Percentiles rank a stretch among this genome's conserved stretches.
Evolutionary conservation across 2,113 vertebrate species (phyloP).

Genomic region (Ranitomeya imitator): DNA sequence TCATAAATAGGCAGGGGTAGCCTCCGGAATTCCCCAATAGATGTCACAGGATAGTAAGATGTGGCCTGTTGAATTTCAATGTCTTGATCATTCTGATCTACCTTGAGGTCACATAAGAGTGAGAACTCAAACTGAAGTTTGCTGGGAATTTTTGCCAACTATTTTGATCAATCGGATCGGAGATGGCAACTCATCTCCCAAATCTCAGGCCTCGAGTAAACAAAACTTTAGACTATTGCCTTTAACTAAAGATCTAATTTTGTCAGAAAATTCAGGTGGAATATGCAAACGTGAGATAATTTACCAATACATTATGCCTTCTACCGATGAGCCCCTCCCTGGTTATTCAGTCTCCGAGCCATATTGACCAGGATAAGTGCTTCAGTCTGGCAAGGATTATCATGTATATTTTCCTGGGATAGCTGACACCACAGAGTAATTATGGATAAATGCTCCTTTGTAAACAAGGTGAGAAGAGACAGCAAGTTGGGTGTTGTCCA

Average conservation of each 20-base stretch:
- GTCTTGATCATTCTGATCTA: too few relatives aligned
- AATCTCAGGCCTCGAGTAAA: not conserved
- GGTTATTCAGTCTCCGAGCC: not conserved
- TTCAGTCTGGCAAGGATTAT: slow-evolving; percentile 18
- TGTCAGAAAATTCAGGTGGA: not conserved
- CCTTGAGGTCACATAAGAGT: too few relatives aligned
- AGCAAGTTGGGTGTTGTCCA: not conserved
- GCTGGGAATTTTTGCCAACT: too few relatives aligned
- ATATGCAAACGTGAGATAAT: too few relatives aligned
- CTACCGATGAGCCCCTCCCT: not conserved
- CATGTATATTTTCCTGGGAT: slow-evolving; percentile 19
- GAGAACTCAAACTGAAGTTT: too few relatives aligned
- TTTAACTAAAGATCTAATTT: not conserved
- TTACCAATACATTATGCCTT: not conserved
- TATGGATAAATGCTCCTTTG: slow-evolving; percentile 25
- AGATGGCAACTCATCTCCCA: not conserved
- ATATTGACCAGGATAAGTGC: not conserved
- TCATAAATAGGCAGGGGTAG: too few relatives aligned
- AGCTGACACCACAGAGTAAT: slow-evolving; percentile 25
- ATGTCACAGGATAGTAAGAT: too few relatives aligned
- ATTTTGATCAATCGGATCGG: too few relatives aligned
- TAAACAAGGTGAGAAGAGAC: slow-evolving; percentile 16
- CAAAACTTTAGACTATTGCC: not conserved
- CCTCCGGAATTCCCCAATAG: too few relatives aligned
- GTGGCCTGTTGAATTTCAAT: too few relatives aligned